Percentiles rank a stretch among this genome's conserved stretches.
Evolutionary conservation across 2,113 vertebrate genomes (phyloP).

Genomic region (Ageneiosus marmoratus): DNA sequence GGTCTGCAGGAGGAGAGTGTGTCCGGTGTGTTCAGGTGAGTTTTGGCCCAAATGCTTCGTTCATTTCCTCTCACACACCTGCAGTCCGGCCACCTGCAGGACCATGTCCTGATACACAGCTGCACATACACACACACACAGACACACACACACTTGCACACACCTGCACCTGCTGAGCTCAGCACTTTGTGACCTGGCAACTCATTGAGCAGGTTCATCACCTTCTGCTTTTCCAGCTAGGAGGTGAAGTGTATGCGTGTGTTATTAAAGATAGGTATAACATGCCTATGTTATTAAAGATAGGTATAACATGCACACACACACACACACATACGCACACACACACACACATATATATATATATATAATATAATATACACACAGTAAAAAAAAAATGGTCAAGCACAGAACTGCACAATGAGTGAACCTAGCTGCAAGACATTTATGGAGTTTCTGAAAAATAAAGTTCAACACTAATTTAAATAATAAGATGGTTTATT

Average conservation of each 20-base stretch:
- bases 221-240: conserved; percentile 25
- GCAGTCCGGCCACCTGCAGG: conserved; percentile 17
- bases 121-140: background rate
- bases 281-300: no score
- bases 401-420: no score
- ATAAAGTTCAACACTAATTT: no score
- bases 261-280: no score
- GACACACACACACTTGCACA: conserved; percentile 19
- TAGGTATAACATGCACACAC: no score
- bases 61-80: conserved; percentile 42
- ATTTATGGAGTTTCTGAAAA: no score
- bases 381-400: no score
- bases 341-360: no score
- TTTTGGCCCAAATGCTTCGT: background rate
- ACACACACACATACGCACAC: no score
- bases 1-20: conserved; percentile 23
- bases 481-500: no score
- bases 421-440: no score
- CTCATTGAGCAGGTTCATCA: conserved; percentile 28
- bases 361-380: no score
- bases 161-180: conserved; percentile 34
- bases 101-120: conserved; percentile 20
- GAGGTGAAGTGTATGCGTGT: conserved; percentile 17
- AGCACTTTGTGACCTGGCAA: conserved; percentile 44
- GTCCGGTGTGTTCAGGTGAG: conserved; percentile 21